Base-by-base conservation (phyloP, 2,797 vertebrate species). In the Telmatherina bonti region DNA sequence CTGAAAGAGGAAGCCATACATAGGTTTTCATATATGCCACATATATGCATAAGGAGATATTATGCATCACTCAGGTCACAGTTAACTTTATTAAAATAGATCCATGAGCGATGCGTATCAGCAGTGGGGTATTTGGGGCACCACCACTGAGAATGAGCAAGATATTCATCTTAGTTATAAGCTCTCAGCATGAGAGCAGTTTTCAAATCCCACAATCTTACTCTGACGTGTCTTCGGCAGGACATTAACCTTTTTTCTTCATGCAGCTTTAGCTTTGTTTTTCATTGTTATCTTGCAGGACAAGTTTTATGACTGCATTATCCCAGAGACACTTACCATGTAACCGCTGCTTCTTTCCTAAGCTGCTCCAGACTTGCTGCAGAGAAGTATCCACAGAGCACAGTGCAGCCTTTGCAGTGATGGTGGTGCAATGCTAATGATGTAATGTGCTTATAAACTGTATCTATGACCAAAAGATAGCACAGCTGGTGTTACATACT, bases 141-240 rank as follows among this genome's bases (percentile, higher is more conserved):
- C 36, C 33, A 16, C 26, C 24, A 69, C 47, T 45, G 38, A 35
- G 18, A 51, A 73, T 7, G 22, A 60, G 56, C 31, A 2, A 11
- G 15, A 54, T 13, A 30, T 68, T 57, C 29, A 35, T 72, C 54
- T 63, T 29, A 0, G 5, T 62, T 33, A 62, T 58, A 15, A 61
- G 31, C 53, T 36, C 36, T 68, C 45, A 60, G 13, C 49, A 24
- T 52, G 49, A 53, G 49, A 65, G 16, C 15, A n/a, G 35, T 56
- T 72, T 76, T 57, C 22, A 58, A 61, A 10, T 43, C n/a, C 10
- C 16, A 10, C 20, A 30, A 43, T 66, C 45, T 70, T 30, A 65
- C 35, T 79, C 24, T 53, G 49, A 64, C 54, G 43, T 27, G 31
- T 7, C 15, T 31, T 67, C 54, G 61, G 9, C 41, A 64, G n/a